Evolutionary conservation across 2,797 vertebrate genomes (phyloP), one percentile per base, ranked within the genome.

Genomic region (Petrocephalus sullivani): DNA sequence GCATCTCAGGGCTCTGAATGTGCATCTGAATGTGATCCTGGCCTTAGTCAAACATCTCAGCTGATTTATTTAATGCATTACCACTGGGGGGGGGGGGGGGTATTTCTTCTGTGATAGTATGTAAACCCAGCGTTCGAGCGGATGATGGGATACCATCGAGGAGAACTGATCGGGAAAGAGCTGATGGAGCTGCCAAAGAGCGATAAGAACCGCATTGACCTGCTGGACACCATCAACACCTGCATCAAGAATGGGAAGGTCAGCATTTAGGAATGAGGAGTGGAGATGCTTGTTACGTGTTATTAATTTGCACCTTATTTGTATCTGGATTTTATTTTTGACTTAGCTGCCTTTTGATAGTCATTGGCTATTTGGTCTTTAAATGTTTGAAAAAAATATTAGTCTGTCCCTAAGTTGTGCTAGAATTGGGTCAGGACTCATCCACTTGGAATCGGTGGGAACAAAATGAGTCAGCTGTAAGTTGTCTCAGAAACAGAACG

Each of bases 241-340:
- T 97, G 96, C 89, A 97, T 98, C 93, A 97, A 96, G 91, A 98
- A 97, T 94, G 98, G 98, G 95, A 98, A 99, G 94, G 98, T 98
- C 90, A 90, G 95, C 81, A 75, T 85, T 10, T 14, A 21, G 41
- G 41, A 53, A 57, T 28, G 28, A 28, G 28, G 28, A 56, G 33
- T 75, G 67, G 67, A 37, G 71, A 78, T 78, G 71, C 71, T 46
- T 37, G 71, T 46, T 78, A 37, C 14, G 19, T 78, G 33, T 37
- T 46, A 33, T 16, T 41, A 8, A 78, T 78, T 78, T 78, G 0
- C 71, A 16, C 33, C 0, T 41, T 46, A 16, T 46, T 78, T 78
- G 33, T 78, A 78, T 78, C 37, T 33, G 19, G 33, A 19, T 37
- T 78, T 46, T 33, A 46, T 78, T 46, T 16, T 46, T 16, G 14